These are phyloP conservation scores for Camponotus vicinus DNA, from an alignment of 1,140 invertebrate species.

Conservation along the genomic window DNA sequence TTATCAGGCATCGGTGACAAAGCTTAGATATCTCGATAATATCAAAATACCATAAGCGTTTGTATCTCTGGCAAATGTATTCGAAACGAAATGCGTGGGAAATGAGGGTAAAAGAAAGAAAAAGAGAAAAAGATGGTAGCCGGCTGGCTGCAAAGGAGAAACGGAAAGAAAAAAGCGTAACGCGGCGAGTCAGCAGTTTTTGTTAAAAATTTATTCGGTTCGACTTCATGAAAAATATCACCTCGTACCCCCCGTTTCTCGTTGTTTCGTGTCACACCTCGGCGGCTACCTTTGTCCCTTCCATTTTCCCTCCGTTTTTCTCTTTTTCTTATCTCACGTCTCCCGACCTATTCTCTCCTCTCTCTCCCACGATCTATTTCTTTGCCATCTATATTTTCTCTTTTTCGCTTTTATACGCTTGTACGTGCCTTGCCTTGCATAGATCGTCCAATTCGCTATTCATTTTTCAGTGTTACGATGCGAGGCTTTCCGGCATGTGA, in stretches of 20 bases:
- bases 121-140: slow-evolving; percentile 54
- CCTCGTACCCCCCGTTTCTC: slow-evolving; percentile 62
- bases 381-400: slow-evolving; percentile 53
- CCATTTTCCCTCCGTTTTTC: slow-evolving; percentile 22
- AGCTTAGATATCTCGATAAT: neutral
- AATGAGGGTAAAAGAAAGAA: no score
- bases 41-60: neutral
- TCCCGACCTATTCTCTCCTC: slow-evolving; percentile 27
- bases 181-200: slow-evolving; percentile 76
- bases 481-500: slow-evolving; percentile 17
- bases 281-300: slow-evolving; percentile 46
- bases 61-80: neutral
- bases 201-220: slow-evolving; percentile 79
- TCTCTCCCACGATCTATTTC: slow-evolving; percentile 34
- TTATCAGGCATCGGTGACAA: neutral
- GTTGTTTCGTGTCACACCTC: slow-evolving; percentile 71
- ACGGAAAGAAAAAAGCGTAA: slow-evolving; percentile 62
- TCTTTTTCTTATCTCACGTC: slow-evolving; percentile 25
- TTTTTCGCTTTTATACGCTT: slow-evolving; percentile 53
- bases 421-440: slow-evolving; percentile 37
- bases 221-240: slow-evolving; percentile 76
- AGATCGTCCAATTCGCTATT: slow-evolving; percentile 42
- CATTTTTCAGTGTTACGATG: slow-evolving; percentile 64
- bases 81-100: neutral
- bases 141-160: slow-evolving; percentile 47